These are phyloP conservation scores for Andricus quercusramuli DNA, from an alignment of 2,888 invertebrate species.

Conservation along the genomic window DNA sequence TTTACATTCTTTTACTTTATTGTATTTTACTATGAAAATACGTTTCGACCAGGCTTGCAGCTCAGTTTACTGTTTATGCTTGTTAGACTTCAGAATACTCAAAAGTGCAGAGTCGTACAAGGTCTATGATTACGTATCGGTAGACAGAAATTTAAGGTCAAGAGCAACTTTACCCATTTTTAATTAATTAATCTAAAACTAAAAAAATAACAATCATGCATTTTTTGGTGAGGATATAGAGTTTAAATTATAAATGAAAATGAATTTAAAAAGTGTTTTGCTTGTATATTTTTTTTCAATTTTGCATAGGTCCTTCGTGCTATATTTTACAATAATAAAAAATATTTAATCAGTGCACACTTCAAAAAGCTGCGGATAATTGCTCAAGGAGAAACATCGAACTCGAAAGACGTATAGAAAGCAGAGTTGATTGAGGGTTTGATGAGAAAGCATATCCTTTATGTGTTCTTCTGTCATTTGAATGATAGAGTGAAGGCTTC, in stretches of 20 bases:
- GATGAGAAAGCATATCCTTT: constrained; percentile 23
- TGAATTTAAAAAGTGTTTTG: too few relatives aligned
- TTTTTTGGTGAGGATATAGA: too few relatives aligned
- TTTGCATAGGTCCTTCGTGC: not conserved
- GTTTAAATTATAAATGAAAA: too few relatives aligned
- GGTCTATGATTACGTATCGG: constrained; percentile 13
- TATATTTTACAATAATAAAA: not conserved
- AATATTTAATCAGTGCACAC: not conserved
- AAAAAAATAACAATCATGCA: too few relatives aligned
- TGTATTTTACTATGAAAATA: too few relatives aligned
- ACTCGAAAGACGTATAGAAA: constrained; percentile 18
- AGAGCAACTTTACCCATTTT: not conserved
- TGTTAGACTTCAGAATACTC: constrained; percentile 33
- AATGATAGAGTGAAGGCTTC: not conserved
- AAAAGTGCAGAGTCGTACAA: constrained; percentile 13
- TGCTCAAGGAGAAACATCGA: constrained; percentile 4
- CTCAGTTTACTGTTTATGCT: constrained; percentile 28
- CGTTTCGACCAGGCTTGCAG: not conserved
- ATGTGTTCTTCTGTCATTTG: not conserved
- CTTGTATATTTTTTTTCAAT: not conserved
- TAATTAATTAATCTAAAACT: too few relatives aligned
- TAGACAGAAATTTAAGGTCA: constrained; percentile 18
- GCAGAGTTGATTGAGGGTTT: constrained; percentile 28
- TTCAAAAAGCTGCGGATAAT: not conserved
- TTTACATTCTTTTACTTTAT: too few relatives aligned